Percentiles rank a stretch among this genome's conserved stretches.
phyloP scores from a whole-genome alignment of 2,888 invertebrate genomes.

The Brenthis hecate region DNA sequence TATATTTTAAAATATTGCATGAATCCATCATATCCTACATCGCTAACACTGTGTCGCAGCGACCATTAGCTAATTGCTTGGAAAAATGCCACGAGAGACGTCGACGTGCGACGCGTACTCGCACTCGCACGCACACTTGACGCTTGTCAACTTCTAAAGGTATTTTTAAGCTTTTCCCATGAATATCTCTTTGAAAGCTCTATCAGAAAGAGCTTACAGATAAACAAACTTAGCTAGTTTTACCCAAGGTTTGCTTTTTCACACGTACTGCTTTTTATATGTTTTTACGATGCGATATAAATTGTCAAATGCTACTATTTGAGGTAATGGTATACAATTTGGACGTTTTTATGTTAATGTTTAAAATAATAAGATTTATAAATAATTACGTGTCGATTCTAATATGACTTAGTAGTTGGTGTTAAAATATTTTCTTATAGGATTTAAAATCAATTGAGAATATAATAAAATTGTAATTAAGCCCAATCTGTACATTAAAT shows the following conservation, averaged over 20 bases:
- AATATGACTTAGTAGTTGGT: too few species aligned
- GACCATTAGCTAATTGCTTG: conserved; percentile 44
- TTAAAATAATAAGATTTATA: too few species aligned
- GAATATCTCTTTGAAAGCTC: conserved; percentile 2
- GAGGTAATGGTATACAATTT: too few species aligned
- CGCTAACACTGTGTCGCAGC: conserved; percentile 23
- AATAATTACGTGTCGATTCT: too few species aligned
- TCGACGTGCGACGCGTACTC: conserved; percentile 3
- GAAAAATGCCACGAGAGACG: conserved; percentile 40
- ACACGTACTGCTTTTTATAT: too few species aligned
- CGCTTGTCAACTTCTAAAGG: conserved; percentile 16
- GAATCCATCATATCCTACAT: background rate
- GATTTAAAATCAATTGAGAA: too few species aligned
- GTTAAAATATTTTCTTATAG: too few species aligned
- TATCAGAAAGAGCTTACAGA: background rate
- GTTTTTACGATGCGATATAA: too few species aligned
- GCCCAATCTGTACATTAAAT: too few species aligned
- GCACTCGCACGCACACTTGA: conserved; percentile 21
- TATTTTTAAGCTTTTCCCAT: conserved; percentile 6
- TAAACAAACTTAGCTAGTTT: conserved; percentile 12
- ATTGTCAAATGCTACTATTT: too few species aligned
- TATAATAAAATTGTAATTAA: too few species aligned
- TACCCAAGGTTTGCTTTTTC: background rate
- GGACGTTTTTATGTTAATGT: too few species aligned
- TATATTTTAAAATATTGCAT: background rate